Evolutionary conservation across 2,797 vertebrate genomes (phyloP).

Genomic region (Hippopotamyrus pictus): DNA sequence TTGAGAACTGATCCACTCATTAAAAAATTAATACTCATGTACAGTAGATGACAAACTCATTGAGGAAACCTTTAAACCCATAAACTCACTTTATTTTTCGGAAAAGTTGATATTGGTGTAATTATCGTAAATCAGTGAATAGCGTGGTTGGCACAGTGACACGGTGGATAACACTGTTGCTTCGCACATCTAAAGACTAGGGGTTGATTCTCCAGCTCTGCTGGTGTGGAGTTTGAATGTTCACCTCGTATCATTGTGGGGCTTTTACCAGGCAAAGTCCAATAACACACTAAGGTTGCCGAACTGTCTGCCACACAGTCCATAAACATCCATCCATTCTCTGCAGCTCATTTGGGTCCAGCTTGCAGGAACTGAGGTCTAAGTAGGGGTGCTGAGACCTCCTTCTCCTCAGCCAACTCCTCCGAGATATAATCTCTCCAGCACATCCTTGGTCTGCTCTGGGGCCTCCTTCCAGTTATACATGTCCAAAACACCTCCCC

Average conservation of each 20-base stretch:
- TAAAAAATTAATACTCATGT: not conserved
- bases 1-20: not conserved
- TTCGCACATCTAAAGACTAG: not conserved
- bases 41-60: not conserved
- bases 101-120: not conserved
- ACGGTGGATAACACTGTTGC: not conserved
- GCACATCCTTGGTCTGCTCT: not conserved
- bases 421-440: not conserved
- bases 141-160: not conserved
- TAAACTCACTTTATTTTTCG: not conserved
- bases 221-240: not conserved
- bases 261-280: not conserved
- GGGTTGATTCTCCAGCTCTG: not conserved
- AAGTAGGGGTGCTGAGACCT: not conserved
- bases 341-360: not conserved
- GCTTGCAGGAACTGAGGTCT: not conserved
- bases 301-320: not conserved
- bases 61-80: not conserved
- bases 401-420: not conserved
- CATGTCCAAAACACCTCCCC: not conserved
- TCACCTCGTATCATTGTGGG: not conserved
- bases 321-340: not conserved
- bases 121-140: not conserved
- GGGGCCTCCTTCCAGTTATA: not conserved
- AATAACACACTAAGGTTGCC: not conserved